phyloP scores from a whole-genome alignment of 2,888 invertebrate genomes.

The Galerucella calmariensis region DNA sequence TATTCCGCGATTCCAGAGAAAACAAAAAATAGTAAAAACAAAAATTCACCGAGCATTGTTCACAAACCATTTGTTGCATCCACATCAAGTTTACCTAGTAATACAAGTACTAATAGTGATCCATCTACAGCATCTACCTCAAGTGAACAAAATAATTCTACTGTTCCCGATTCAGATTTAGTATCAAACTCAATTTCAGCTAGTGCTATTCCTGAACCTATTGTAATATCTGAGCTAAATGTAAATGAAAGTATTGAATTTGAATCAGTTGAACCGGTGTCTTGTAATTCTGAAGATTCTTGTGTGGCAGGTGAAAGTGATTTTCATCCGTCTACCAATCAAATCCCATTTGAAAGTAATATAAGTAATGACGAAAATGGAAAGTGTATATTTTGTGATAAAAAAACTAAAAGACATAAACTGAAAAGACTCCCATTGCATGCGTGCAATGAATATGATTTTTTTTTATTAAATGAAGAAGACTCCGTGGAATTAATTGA shows the following conservation, averaged over 20 bases:
- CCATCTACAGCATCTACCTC: constrained; percentile 32
- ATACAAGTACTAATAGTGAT: constrained; percentile 34
- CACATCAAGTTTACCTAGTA: constrained; percentile 38
- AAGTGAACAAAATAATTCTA: constrained; percentile 33
- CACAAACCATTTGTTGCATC: constrained; percentile 29
- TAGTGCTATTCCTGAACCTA: constrained; percentile 36
- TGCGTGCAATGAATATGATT: no score
- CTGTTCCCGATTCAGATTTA: constrained; percentile 28
- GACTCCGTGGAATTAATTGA: no score
- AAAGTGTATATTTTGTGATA: no score
- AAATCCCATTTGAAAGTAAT: no score
- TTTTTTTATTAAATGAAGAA: no score
- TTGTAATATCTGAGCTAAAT: constrained; percentile 35
- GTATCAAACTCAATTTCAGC: constrained; percentile 35
- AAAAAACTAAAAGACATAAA: no score
- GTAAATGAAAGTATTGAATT: constrained; percentile 17
- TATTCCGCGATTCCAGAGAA: constrained; percentile 35
- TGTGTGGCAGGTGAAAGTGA: constrained; percentile 26
- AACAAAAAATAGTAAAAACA: constrained; percentile 25
- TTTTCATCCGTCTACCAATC: no score
- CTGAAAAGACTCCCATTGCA: no score
- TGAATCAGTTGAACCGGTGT: constrained; percentile 30
- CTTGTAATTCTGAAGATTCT: constrained; percentile 34
- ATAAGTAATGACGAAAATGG: no score
- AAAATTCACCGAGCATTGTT: constrained; percentile 28